Percentiles rank a stretch among this genome's conserved stretches.
Conservation (phyloP, 2,797 vertebrate species). For the Pterois miles region DNA sequence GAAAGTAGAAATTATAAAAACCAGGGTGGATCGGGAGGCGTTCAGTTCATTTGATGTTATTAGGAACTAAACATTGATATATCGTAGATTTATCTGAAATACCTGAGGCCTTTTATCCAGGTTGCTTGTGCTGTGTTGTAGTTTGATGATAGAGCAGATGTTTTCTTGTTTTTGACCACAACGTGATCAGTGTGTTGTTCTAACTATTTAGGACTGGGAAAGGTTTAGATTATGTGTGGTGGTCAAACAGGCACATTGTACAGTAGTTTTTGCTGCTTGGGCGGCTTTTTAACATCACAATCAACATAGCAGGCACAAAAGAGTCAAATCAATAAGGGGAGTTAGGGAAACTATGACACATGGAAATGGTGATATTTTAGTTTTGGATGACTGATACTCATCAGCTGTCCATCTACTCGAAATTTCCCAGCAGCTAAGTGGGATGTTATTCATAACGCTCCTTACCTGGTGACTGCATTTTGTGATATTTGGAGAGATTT, state of each 20-base stretch:
- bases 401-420: not conserved
- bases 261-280: not conserved
- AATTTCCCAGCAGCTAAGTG: not conserved
- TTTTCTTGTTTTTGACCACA: not conserved
- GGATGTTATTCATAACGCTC: not conserved
- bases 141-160: not conserved
- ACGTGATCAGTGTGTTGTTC: not conserved
- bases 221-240: not conserved
- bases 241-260: not conserved
- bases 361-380: not conserved
- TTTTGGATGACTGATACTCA: not conserved
- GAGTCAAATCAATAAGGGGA: not conserved
- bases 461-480: not conserved
- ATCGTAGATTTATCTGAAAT: not conserved
- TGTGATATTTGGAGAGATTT: not conserved
- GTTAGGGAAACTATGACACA: not conserved
- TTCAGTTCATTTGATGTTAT: not conserved
- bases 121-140: not conserved
- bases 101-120: not conserved
- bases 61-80: not conserved
- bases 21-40: slow-evolving; percentile 19
- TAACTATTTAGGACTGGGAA: not conserved
- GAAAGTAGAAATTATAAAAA: slow-evolving; percentile 49
- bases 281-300: not conserved
- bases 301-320: not conserved